phyloP scores from a whole-genome alignment of 2,888 invertebrate species.

The Agrotis ipsilon region DNA sequence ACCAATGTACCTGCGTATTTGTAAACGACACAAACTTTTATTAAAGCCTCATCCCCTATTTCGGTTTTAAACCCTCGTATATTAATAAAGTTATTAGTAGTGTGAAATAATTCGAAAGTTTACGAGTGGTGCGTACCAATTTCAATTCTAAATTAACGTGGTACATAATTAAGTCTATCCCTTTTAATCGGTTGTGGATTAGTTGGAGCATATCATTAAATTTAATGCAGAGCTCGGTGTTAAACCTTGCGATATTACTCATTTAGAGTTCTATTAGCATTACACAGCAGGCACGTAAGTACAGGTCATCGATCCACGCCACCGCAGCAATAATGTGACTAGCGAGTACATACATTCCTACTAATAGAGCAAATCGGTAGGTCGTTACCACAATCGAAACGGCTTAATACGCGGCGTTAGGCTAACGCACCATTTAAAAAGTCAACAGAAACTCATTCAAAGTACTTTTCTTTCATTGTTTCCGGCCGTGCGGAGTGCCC shows the following conservation, averaged over 20 bases:
- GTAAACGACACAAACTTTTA: constrained; percentile 50
- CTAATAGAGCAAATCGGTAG: constrained; percentile 57
- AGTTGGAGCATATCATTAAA: constrained; percentile 40
- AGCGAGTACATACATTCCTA: constrained; percentile 29
- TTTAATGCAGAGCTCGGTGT: constrained; percentile 39
- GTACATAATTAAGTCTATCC: constrained; percentile 61
- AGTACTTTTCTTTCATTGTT: constrained; percentile 88
- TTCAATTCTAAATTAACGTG: constrained; percentile 49
- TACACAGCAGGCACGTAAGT: constrained; percentile 8
- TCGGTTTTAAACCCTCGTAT: constrained; percentile 47
- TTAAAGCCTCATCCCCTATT: constrained; percentile 51
- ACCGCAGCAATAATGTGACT: constrained; percentile 29
- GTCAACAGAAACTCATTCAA: constrained; percentile 83
- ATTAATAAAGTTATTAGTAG: constrained; percentile 63
- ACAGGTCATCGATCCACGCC: constrained; percentile 32
- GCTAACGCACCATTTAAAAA: constrained; percentile 83
- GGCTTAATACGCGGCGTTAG: constrained; percentile 72
- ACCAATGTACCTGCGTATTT: constrained; percentile 21
- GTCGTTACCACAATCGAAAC: constrained; percentile 63
- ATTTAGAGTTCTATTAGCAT: constrained; percentile 26
- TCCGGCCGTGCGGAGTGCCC: constrained; percentile 82
- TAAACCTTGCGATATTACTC: constrained; percentile 11
- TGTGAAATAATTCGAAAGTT: constrained; percentile 57
- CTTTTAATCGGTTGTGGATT: constrained; percentile 56
- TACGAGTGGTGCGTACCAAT: constrained; percentile 46